These are phyloP conservation scores for Balearica regulorum DNA, from an alignment of 2,797 vertebrate genomes.

Conservation along the genomic window DNA sequence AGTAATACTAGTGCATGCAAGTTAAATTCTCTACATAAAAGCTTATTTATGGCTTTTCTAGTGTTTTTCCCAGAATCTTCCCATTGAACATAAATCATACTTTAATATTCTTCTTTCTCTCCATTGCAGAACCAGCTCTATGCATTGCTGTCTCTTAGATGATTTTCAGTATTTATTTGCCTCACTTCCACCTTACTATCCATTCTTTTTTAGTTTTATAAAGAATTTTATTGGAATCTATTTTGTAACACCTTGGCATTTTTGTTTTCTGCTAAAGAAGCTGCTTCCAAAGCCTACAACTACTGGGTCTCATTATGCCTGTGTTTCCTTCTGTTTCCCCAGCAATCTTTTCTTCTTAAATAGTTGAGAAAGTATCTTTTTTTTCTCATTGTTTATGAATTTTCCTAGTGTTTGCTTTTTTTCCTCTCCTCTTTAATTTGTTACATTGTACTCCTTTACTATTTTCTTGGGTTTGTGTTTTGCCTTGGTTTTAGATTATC, in stretches of 20 bases:
- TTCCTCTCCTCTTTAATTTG: neutral
- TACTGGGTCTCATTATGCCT: neutral
- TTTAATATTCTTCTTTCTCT: neutral
- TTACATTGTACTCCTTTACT: neutral
- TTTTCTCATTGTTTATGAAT: neutral
- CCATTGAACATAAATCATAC: neutral
- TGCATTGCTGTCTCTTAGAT: neutral
- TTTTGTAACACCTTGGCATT: neutral
- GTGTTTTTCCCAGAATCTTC: neutral
- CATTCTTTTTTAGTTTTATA: neutral
- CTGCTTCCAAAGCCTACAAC: neutral
- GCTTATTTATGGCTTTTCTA: neutral
- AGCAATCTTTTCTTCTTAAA: accelerated
- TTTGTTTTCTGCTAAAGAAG: neutral
- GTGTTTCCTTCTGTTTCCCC: neutral
- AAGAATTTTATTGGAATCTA: neutral
- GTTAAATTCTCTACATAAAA: neutral
- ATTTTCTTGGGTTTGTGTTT: neutral
- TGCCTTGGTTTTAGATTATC: neutral
- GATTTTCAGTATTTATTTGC: neutral
- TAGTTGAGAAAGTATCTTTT: accelerated
- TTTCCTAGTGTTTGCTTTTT: neutral
- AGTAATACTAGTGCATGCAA: neutral
- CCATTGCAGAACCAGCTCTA: neutral
- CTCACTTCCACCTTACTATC: neutral